A percentile compares a stretch with the other conserved stretches of the same genome.
Evolutionary conservation across 2,797 vertebrate genomes (phyloP).

Genomic region (Lacerta agilis): DNA sequence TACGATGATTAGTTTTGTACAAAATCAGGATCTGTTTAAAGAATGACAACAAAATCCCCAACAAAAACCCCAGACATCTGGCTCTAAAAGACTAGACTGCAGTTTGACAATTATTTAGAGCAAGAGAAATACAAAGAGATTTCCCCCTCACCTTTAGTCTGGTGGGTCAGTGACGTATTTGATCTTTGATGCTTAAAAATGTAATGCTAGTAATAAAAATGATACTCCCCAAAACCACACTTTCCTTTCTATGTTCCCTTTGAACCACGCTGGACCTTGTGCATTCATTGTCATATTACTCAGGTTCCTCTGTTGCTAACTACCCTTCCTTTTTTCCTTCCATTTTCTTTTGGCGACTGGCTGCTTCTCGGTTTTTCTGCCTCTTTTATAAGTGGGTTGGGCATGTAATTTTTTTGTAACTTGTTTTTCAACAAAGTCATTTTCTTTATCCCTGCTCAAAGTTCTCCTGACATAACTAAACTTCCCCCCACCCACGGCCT

Average conservation of each 20-base stretch:
- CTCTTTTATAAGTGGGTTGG: background rate
- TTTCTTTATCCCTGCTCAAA: too few relatives aligned
- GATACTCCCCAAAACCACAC: background rate
- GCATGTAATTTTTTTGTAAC: background rate
- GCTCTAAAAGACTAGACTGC: background rate
- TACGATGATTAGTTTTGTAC: background rate
- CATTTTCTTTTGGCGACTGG: background rate
- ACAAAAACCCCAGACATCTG: background rate
- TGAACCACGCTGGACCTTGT: background rate
- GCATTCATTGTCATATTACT: background rate
- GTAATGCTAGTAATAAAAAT: background rate
- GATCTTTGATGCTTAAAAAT: background rate
- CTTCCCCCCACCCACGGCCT: too few relatives aligned
- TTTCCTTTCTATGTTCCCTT: too few relatives aligned
- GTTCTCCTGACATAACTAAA: too few relatives aligned
- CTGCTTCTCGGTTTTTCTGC: background rate
- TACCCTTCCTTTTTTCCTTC: background rate
- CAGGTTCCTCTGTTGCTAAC: background rate
- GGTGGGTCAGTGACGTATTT: background rate
- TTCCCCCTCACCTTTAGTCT: too few relatives aligned
- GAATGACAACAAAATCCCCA: background rate
- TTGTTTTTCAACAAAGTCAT: background rate
- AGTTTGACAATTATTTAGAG: background rate
- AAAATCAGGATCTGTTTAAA: background rate
- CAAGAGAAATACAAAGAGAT: background rate